Evolutionary conservation across 2,113 vertebrate genomes (phyloP).

Genomic region (Anoura caudifer): DNA sequence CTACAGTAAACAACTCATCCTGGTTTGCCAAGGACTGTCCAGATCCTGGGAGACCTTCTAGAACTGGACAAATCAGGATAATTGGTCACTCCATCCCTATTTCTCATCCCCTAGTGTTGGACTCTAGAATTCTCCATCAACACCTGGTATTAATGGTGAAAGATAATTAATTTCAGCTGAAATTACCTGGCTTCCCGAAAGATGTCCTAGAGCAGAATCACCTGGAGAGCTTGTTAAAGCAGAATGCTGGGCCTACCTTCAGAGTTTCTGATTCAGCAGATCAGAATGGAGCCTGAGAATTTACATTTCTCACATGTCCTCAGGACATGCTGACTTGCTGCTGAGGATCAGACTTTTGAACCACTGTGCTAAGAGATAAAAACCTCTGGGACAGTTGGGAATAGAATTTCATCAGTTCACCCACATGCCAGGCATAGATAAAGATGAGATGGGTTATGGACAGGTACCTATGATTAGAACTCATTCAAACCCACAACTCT

Average conservation of each 20-base stretch:
- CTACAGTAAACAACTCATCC: neutral
- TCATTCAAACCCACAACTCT: neutral
- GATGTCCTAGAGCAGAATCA: neutral
- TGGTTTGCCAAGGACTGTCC: neutral
- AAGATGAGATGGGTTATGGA: neutral
- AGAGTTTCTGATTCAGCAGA: neutral
- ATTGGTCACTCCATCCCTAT: neutral
- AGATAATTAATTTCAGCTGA: neutral
- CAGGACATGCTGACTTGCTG: neutral
- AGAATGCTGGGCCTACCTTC: neutral
- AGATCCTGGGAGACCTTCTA: neutral
- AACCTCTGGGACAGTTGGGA: neutral
- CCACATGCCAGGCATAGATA: neutral
- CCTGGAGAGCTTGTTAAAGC: neutral
- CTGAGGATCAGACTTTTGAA: neutral
- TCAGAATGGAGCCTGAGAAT: neutral
- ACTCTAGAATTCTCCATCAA: neutral
- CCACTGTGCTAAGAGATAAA: neutral
- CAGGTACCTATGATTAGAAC: neutral
- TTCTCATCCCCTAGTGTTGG: neutral
- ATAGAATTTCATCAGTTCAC: conserved; percentile 15
- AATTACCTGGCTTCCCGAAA: neutral
- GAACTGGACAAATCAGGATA: neutral
- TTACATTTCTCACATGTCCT: neutral
- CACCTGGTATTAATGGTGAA: no score